Conservation (phyloP, 2,797 vertebrate species). For the Chelonia mydas region DNA sequence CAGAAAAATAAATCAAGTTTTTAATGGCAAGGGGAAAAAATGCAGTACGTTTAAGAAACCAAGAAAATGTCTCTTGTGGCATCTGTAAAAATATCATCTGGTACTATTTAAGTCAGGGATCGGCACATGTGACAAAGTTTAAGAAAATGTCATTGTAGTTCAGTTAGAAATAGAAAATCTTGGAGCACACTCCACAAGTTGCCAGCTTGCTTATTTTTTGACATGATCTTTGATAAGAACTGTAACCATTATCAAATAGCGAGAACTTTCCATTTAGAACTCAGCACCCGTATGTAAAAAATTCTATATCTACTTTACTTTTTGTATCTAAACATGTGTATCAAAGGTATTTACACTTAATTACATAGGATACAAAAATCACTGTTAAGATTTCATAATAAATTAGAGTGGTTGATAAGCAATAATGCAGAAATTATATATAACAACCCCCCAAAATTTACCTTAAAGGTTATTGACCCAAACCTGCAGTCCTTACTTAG, state of each 20-base stretch:
- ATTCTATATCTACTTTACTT: not conserved
- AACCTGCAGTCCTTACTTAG: not conserved
- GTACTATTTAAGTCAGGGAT: conserved; percentile 55
- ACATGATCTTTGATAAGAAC: not conserved
- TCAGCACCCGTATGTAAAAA: not conserved
- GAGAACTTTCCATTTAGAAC: not conserved
- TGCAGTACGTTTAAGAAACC: conserved; percentile 24
- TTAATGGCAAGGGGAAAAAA: conserved; percentile 45
- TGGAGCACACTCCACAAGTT: conserved; percentile 1
- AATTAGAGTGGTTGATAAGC: not conserved
- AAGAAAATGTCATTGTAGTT: conserved; percentile 32
- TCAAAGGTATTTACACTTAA: not conserved
- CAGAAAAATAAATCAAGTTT: conserved; percentile 73
- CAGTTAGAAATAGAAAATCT: conserved; percentile 20
- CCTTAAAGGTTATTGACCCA: conserved; percentile 29
- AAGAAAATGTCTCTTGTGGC: conserved; percentile 26
- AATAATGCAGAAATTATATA: conserved; percentile 33
- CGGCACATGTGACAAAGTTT: conserved; percentile 46
- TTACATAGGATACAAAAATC: not conserved
- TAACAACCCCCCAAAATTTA: conserved; percentile 55
- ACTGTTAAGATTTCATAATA: not conserved
- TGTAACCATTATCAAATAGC: conserved; percentile 11
- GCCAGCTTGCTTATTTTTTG: not conserved
- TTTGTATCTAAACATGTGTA: not conserved
- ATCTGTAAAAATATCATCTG: conserved; percentile 59